Evolutionary conservation across 2,113 vertebrate species (phyloP), one percentile per base, ranked within the genome.

Genomic region (Hydrochoerus hydrochaeris): DNA sequence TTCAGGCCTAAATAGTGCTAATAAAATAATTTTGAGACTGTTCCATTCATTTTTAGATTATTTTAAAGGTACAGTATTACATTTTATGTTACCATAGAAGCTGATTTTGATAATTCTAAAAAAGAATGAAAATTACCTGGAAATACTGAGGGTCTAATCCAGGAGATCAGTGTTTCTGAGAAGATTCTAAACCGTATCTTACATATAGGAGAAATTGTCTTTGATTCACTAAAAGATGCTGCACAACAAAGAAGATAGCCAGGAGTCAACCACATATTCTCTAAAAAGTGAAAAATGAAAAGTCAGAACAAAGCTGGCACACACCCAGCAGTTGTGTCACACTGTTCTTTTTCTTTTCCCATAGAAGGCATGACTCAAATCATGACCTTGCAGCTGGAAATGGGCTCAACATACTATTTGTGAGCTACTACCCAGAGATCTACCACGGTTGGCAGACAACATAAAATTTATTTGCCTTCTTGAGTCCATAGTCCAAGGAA

Each of bases 91-190:
- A 54, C 19, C 20, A 13, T 32, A 92, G 62, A 78, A 90, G 26
- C 32, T 85, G 19, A 80, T 80, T 83, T 91, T 93, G 92, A 38
- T 77, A 71, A 38, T 96, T 96, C 71, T 35, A 94, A 82, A 73
- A 49, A 80, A 22, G 10, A 17, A 24, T 16, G n/a, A 2, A 58
- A 62, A 62, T 62, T 58, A 67, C 44, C 10, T 35, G 60, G 35
- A 65, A 91, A 71, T 83, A 78, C 0, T 30, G 16, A 91, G 35
- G 3, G 10, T 85, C 12, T 92, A 90, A 93, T 22, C 41, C 30
- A 16, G 13, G 57, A 60, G 2, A 82, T 30, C 46, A 65, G 73
- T 58, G 10, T n/a, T 93, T 65, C 54, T 91, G 24, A 41, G 71
- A 85, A 80, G 35, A 86, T 49, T 89, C 49, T 90, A 77, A 77